phyloP scores from a whole-genome alignment of 1,140 invertebrate genomes.

The Chlorops oryzae region DNA sequence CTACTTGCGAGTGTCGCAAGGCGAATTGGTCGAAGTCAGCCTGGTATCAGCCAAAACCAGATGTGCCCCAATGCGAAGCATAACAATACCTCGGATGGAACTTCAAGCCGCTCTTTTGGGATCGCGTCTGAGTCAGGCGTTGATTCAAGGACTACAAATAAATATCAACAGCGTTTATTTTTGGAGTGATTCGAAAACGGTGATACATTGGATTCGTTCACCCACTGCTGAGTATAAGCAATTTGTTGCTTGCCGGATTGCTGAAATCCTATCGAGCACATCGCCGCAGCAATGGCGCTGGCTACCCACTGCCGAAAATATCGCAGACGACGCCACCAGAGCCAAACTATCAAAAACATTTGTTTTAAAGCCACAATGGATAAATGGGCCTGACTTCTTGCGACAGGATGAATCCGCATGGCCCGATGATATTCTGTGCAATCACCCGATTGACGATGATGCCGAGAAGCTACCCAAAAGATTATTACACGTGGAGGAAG shows the following conservation, averaged over 20 bases:
- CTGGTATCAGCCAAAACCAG: conserved; percentile 24
- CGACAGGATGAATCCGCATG: conserved; percentile 6
- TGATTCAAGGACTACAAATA: conserved; percentile 2
- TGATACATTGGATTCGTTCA: conserved; percentile 33
- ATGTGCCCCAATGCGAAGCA: conserved; percentile 22
- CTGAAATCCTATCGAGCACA: conserved; percentile 34
- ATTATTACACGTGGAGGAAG: not conserved
- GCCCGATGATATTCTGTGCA: too few relatives aligned
- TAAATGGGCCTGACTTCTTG: conserved; percentile 21
- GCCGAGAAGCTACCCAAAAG: not conserved
- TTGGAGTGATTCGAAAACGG: conserved; percentile 39
- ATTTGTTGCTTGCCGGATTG: conserved; percentile 45
- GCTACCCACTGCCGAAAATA: conserved; percentile 25
- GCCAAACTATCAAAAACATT: not conserved
- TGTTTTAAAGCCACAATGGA: conserved; percentile 10
- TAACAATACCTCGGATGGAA: conserved; percentile 28
- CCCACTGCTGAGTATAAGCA: conserved; percentile 29
- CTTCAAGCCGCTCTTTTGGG: conserved; percentile 29
- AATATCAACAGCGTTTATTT: conserved; percentile 10
- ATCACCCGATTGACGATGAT: not conserved
- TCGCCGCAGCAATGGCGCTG: conserved; percentile 21
- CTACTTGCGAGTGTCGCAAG: too few relatives aligned
- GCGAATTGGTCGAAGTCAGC: not conserved
- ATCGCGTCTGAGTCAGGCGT: conserved; percentile 7
- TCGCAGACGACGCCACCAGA: conserved; percentile 27